Base-by-base conservation (phyloP, 2,888 invertebrate genomes). In the Megamerina dolium region DNA sequence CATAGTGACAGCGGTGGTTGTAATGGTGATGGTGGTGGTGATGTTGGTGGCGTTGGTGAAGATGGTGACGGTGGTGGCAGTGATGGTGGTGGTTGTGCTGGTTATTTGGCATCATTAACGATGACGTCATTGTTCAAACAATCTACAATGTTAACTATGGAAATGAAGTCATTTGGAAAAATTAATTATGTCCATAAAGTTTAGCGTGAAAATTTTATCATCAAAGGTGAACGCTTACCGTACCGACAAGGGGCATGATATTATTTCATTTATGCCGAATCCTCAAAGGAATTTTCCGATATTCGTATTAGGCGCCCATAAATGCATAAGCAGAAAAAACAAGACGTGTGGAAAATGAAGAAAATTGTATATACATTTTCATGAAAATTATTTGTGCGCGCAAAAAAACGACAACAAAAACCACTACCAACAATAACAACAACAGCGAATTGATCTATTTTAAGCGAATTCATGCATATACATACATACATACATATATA, bases 251-350 rank as follows among this genome's bases (percentile, higher is more conserved):
- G n/a, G n/a, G n/a, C n/a, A n/a, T n/a, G n/a, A n/a, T n/a, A 56
- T 46, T 46, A 37, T 50, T 55, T 57, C 60, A 46, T 49, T 58
- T 65, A 60, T 59, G 55, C 53, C 56, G 57, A 59, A 60, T 65
- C 63, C 64, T 66, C 68, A 67, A 66, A 66, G 63, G 66, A 67
- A 68, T 67, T 67, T 67, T 68, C 66, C 66, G 66, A 66, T 67
- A 63, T 63, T 60, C 53, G 47, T 57, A 68, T 51, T 61, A 62
- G 68, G 68, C 58, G 61, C 37, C 31, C 59, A 59, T 52, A 57
- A 60, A 38, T 5, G 45, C 32, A 21, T 49, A 54, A 50, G 52
- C 48, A 52, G 34, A 27, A n/a, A 3, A 27, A 27, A 27, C 13
- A 13, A 27, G 10, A 13, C 10, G 13, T n/a, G 13, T 27, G 27